Conservation (phyloP, 2,113 vertebrate genomes). For the pig (Sus scrofa) region T2T-Sscrofa CM000813.6:130593001-130593500, state of each 20-base stretch:
- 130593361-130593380: constrained; percentile 62
- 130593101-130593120: constrained; percentile 99
- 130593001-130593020: not conserved
- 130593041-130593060: not conserved
- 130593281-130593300: constrained; percentile 29
- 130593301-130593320: too few species aligned
- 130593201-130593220: constrained; percentile 94
- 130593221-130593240: constrained; percentile 71
- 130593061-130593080: constrained; percentile 96
- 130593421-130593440: not conserved
- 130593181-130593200: constrained; percentile 91
- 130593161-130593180: constrained; percentile 99
- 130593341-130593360: not conserved
- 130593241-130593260: constrained; percentile 51
- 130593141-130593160: constrained; percentile 98
- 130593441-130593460: not conserved
- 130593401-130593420: not conserved
- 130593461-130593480: not conserved
- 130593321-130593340: not conserved
- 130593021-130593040: not conserved
- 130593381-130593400: too few species aligned
- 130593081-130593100: constrained; percentile 99
- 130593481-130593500: not conserved
- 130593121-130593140: constrained; percentile 96
- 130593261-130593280: constrained; percentile 62